phyloP scores from a whole-genome alignment of 1,140 invertebrate species.

The Temnothorax nylanderi region DNA sequence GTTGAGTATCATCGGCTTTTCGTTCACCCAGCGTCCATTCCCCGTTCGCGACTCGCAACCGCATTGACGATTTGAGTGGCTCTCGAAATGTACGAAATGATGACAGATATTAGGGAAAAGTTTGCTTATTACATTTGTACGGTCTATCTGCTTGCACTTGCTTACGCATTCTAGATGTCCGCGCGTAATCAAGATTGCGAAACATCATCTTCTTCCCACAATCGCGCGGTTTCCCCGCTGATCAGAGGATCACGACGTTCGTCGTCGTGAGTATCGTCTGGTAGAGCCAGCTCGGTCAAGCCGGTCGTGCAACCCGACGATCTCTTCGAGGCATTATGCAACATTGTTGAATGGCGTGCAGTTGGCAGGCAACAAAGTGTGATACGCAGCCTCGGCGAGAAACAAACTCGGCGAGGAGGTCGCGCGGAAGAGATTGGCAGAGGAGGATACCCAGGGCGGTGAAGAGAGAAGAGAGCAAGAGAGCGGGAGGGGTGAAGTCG shows the following conservation, averaged over 20 bases:
- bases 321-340: conserved; percentile 48
- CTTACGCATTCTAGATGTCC: background rate
- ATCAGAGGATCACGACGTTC: background rate
- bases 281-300: background rate
- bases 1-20: background rate
- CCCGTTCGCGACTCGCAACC: background rate
- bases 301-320: background rate
- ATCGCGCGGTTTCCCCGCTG: background rate
- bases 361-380: conserved; percentile 52
- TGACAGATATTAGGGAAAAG: background rate
- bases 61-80: background rate
- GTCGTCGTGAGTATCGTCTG: background rate
- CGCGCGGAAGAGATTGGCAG: conserved; percentile 46
- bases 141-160: background rate
- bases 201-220: background rate
- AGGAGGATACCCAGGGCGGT: conserved; percentile 24
- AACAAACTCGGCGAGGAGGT: conserved; percentile 32
- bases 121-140: background rate
- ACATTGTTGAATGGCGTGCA: conserved; percentile 34
- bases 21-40: background rate
- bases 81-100: background rate
- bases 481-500: background rate
- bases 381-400: conserved; percentile 12
- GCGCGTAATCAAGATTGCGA: background rate
- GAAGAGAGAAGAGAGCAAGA: background rate